phyloP scores from a whole-genome alignment of 2,888 invertebrate genomes.

The Chrysina gloriosa region DNA sequence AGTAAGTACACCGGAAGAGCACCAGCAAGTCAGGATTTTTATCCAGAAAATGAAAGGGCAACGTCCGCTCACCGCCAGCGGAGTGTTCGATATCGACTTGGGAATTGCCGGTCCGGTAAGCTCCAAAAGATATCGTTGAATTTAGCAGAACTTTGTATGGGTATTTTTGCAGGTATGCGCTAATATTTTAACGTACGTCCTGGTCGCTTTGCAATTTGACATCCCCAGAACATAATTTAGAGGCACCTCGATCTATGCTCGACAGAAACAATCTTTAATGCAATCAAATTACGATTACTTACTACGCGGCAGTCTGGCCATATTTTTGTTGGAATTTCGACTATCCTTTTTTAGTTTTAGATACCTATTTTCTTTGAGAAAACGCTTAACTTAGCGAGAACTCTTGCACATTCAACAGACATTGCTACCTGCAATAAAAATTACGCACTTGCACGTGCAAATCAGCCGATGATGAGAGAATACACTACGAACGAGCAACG shows the following conservation, averaged over 20 bases:
- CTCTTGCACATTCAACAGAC: too few species aligned
- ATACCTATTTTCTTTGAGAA: too few species aligned
- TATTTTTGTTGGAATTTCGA: too few species aligned
- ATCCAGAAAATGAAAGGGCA: slow-evolving; percentile 61
- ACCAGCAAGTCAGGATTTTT: slow-evolving; percentile 63
- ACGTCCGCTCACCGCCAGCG: slow-evolving; percentile 60
- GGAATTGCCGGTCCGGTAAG: slow-evolving; percentile 63
- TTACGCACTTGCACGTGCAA: too few species aligned
- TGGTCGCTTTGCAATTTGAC: slow-evolving; percentile 63
- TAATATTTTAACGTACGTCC: slow-evolving; percentile 62
- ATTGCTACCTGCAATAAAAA: too few species aligned
- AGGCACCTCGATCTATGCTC: too few species aligned
- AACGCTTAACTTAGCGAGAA: too few species aligned
- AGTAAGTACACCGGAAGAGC: slow-evolving; percentile 57
- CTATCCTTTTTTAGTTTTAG: too few species aligned
- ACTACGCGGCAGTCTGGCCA: too few species aligned
- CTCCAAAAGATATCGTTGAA: neutral
- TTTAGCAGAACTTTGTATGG: neutral
- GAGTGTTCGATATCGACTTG: slow-evolving; percentile 62
- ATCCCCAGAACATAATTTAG: slow-evolving; percentile 56
- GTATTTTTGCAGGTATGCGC: slow-evolving; percentile 61
- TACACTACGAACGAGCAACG: too few species aligned
- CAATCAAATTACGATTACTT: too few species aligned
- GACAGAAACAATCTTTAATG: neutral
- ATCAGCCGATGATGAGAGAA: too few species aligned